A percentile compares a stretch with the other conserved stretches of the same genome.
phyloP scores from a whole-genome alignment of 2,113 vertebrate genomes.

The Leptosomus discolor region DNA sequence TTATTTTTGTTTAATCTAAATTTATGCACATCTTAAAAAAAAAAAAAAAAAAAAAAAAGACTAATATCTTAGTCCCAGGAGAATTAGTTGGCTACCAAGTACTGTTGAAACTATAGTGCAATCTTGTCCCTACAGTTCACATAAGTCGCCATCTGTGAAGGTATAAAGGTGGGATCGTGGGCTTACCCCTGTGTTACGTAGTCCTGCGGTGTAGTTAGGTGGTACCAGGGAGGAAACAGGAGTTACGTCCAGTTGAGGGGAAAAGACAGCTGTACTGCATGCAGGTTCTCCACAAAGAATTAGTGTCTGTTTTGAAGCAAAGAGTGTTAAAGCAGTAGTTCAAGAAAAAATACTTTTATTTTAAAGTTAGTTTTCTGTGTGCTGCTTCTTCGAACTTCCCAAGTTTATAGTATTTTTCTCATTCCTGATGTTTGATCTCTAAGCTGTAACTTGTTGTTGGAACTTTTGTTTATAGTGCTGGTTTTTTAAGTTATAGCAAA shows the following conservation, averaged over 20 bases:
- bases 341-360: neutral
- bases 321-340: neutral
- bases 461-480: neutral
- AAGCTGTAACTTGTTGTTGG: neutral
- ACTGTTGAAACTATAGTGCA: neutral
- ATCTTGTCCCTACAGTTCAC: neutral
- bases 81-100: neutral
- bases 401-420: neutral
- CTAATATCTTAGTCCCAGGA: neutral
- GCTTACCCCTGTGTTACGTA: neutral
- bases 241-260: neutral
- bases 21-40: neutral
- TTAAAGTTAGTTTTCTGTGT: neutral
- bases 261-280: neutral
- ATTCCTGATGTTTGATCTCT: neutral
- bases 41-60: neutral
- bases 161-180: neutral
- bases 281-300: neutral
- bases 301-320: neutral
- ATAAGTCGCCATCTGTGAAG: neutral
- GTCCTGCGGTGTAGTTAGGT: neutral
- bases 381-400: neutral
- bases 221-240: accelerated
- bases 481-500: neutral
- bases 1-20: neutral